Base-by-base conservation (phyloP, 2,888 invertebrate genomes). In the Deilephila elpenor region DNA sequence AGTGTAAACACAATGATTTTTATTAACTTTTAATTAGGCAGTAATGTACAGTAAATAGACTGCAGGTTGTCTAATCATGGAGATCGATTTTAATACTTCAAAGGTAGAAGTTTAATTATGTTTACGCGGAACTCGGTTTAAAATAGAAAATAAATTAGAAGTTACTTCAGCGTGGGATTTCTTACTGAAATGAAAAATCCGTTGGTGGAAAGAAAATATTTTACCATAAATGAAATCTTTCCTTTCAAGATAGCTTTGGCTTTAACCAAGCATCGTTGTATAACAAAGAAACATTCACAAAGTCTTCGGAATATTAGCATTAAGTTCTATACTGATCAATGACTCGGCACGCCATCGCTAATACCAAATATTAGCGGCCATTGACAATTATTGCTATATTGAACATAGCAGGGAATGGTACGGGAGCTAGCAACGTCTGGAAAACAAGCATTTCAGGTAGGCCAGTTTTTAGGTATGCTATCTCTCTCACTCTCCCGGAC, bases 381-480 rank as follows among this genome's bases (percentile, higher is more conserved):
- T 37, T 64, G 20, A 64, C 20, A 17, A 64, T 64, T 64, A 67
- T 25, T 44, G 67, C 25, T 34, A 62, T 62, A 62, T n/a, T 34
- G 19, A 34, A 19, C n/a, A 34, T n/a, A 19, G 34, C 6, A 17
- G 32, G 61, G 61, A n/a, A n/a, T n/a, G n/a, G n/a, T n/a, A n/a
- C n/a, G n/a, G n/a, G n/a, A n/a, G n/a, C n/a, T n/a, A n/a, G n/a
- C n/a, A n/a, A n/a, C n/a, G n/a, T n/a, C n/a, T n/a, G n/a, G n/a
- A n/a, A n/a, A n/a, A n/a, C n/a, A n/a, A n/a, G n/a, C n/a, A n/a
- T n/a, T n/a, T n/a, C n/a, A n/a, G n/a, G n/a, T n/a, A n/a, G n/a
- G n/a, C n/a, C n/a, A n/a, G n/a, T n/a, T n/a, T n/a, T n/a, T n/a
- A n/a, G n/a, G n/a, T n/a, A n/a, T n/a, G n/a, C n/a, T n/a, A n/a